Percentiles rank a stretch among this genome's conserved stretches.
phyloP scores from a whole-genome alignment of 2,888 invertebrate genomes.

The Gibbula magus region DNA sequence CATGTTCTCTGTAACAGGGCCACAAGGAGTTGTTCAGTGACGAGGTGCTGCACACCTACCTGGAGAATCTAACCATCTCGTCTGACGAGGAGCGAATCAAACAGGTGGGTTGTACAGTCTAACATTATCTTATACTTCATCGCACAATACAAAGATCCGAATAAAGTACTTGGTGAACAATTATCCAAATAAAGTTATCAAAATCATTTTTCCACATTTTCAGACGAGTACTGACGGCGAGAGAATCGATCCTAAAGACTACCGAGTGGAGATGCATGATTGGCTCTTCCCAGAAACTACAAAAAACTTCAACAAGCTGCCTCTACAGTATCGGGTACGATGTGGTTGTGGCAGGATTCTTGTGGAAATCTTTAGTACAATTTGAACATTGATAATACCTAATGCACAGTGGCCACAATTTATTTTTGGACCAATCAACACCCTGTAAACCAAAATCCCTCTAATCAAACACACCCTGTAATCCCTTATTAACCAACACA shows the following conservation, averaged over 20 bases:
- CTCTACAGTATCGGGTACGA: conserved; percentile 72
- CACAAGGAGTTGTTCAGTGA: conserved; percentile 71
- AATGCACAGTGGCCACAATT: too few relatives aligned
- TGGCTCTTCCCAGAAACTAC: conserved; percentile 75
- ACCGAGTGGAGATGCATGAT: conserved; percentile 55
- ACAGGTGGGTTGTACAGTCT: conserved; percentile 50
- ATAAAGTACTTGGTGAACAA: background rate
- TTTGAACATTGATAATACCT: too few relatives aligned
- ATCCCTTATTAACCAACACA: too few relatives aligned
- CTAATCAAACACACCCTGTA: too few relatives aligned
- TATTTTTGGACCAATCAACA: too few relatives aligned
- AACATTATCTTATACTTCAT: too few relatives aligned
- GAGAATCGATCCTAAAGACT: conserved; percentile 64
- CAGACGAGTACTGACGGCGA: conserved; percentile 61
- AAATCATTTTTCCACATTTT: conserved; percentile 22
- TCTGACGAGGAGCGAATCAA: conserved; percentile 70
- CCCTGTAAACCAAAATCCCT: too few relatives aligned
- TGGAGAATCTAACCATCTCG: conserved; percentile 64
- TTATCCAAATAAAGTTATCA: background rate
- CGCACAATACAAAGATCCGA: too few relatives aligned
- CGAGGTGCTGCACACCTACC: conserved; percentile 68
- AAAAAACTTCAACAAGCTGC: conserved; percentile 73
- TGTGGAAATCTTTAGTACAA: too few relatives aligned
- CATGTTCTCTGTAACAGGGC: conserved; percentile 52
- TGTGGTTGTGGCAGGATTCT: background rate